Percentiles rank a stretch among this genome's conserved stretches.
Conservation (phyloP, 23 tunicate species). For the Pegea sp. region DNA sequence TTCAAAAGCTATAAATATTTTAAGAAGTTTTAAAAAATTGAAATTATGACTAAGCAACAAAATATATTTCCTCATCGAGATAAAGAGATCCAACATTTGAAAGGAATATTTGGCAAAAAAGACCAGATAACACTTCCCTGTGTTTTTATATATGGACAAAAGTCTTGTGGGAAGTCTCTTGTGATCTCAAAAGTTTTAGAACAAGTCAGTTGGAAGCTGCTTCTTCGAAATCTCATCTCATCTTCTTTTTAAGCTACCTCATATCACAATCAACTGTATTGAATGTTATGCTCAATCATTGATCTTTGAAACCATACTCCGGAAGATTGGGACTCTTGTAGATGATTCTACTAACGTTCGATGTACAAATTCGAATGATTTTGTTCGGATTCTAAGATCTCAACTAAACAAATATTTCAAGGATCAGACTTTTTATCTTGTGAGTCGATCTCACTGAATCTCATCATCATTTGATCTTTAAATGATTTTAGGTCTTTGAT, state of each 20-base stretch:
- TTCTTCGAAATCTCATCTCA: too few species aligned
- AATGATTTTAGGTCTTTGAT: conserved; percentile 49
- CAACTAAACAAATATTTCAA: background rate
- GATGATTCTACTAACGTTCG: conserved; percentile 8
- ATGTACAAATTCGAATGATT: conserved; percentile 59
- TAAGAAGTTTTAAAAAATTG: too few species aligned
- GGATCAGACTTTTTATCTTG: conserved; percentile 32
- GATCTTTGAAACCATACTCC: conserved; percentile 10
- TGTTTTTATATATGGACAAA: conserved; percentile 60
- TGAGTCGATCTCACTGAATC: too few species aligned
- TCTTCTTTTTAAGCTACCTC: conserved; percentile 27
- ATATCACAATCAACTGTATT: conserved; percentile 60
- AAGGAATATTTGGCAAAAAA: conserved; percentile 21
- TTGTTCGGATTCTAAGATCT: conserved; percentile 24
- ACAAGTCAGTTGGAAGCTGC: too few species aligned
- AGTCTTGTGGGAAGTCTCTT: conserved; percentile 56
- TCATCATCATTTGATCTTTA: too few species aligned
- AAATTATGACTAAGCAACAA: too few species aligned
- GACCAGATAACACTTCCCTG: conserved; percentile 17
- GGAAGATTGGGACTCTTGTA: background rate
- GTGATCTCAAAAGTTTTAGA: too few species aligned
- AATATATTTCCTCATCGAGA: too few species aligned
- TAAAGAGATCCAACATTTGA: too few species aligned
- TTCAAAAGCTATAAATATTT: too few species aligned
- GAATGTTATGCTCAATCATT: conserved; percentile 42